phyloP scores from a whole-genome alignment of 1,140 invertebrate genomes.

The Sipha flava region DNA sequence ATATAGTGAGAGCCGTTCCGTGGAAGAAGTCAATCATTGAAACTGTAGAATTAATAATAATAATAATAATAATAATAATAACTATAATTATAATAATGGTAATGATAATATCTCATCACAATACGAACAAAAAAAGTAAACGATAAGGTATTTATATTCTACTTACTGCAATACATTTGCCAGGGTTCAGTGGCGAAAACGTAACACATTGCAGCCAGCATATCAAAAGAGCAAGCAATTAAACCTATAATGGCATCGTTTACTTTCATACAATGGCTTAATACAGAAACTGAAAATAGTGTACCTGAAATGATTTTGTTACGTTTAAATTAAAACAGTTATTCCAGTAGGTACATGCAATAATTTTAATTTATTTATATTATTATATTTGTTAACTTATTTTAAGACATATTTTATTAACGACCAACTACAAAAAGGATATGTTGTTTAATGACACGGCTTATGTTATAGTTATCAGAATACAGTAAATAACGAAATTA shows the following conservation, averaged over 20 bases:
- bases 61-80: neutral
- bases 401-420: too few species aligned
- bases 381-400: too few species aligned
- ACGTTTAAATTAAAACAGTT: too few species aligned
- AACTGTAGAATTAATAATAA: neutral
- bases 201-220: neutral
- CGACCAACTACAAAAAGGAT: too few species aligned
- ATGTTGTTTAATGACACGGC: too few species aligned
- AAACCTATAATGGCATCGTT: constrained; percentile 19
- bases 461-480: too few species aligned
- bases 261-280: constrained; percentile 8
- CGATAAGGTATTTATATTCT: neutral
- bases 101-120: too few species aligned
- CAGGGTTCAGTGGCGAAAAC: neutral
- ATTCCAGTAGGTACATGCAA: too few species aligned
- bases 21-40: constrained; percentile 22
- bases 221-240: constrained; percentile 6
- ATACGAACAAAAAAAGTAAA: too few species aligned
- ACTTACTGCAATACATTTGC: constrained; percentile 24
- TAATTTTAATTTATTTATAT: too few species aligned
- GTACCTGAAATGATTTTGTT: constrained; percentile 18
- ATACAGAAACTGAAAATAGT: neutral
- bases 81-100: too few species aligned
- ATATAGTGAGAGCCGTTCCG: constrained; percentile 26
- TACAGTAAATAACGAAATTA: too few species aligned